These are phyloP conservation scores for Teleopsis dalmanni DNA, from an alignment of 1,140 invertebrate species.

Conservation along the genomic window DNA sequence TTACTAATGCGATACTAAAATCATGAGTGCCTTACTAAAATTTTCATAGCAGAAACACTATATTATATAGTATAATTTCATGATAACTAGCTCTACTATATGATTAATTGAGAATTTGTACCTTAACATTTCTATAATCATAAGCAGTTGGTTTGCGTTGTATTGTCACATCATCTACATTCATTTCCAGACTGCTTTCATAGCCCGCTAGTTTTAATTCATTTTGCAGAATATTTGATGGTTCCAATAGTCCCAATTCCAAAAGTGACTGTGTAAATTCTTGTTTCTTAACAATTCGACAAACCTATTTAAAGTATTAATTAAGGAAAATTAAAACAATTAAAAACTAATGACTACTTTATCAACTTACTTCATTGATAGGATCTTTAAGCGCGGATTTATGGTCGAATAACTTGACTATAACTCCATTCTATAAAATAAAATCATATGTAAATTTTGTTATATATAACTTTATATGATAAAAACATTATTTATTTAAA, in stretches of 20 bases:
- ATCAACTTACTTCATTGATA: slow-evolving; percentile 35
- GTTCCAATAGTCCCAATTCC: slow-evolving; percentile 48
- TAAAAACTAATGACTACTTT: background rate
- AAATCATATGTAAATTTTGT: background rate
- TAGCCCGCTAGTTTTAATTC: slow-evolving; percentile 23
- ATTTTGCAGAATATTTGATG: slow-evolving; percentile 20
- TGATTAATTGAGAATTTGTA: slow-evolving; percentile 10
- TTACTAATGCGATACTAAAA: too few species aligned
- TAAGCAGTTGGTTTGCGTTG: slow-evolving; percentile 18
- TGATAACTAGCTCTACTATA: too few species aligned
- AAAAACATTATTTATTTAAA: background rate
- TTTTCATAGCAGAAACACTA: too few species aligned
- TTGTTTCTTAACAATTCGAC: slow-evolving; percentile 53
- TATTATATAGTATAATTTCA: too few species aligned
- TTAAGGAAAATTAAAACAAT: background rate
- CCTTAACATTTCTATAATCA: slow-evolving; percentile 39
- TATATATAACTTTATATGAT: background rate
- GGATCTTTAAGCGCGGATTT: slow-evolving; percentile 43
- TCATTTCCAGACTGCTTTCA: slow-evolving; percentile 22
- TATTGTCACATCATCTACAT: slow-evolving; percentile 14
- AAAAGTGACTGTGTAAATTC: slow-evolving; percentile 53
- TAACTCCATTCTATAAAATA: slow-evolving; percentile 47
- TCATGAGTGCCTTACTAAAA: too few species aligned
- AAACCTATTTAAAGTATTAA: slow-evolving; percentile 19
- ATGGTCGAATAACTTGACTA: slow-evolving; percentile 50